Conservation (phyloP, 2,113 vertebrate species). For the Hemicordylus capensis region DNA sequence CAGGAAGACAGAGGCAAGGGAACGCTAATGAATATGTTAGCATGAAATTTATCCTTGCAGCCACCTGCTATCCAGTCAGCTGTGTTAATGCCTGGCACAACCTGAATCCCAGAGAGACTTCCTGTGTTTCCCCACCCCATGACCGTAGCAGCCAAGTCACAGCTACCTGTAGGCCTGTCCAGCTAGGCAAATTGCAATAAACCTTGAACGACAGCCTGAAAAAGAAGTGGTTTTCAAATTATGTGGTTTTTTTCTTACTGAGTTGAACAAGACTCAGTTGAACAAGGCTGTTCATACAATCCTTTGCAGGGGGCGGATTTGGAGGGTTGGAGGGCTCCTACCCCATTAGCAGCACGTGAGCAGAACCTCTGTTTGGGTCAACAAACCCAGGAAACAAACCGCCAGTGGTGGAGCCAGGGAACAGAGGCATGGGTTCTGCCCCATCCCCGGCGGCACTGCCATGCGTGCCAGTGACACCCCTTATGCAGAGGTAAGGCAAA, state of each 20-base stretch:
- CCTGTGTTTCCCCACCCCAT: conserved; percentile 63
- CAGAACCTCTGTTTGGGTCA: too few species aligned
- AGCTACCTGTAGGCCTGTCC: conserved; percentile 69
- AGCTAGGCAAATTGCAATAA: conserved; percentile 70
- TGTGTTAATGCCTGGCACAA: conserved; percentile 69
- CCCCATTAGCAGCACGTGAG: too few species aligned
- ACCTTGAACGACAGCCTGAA: conserved; percentile 49
- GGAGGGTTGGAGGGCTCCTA: too few species aligned
- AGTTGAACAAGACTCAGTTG: conserved; percentile 41
- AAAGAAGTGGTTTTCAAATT: conserved; percentile 49
- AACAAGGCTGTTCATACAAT: too few species aligned
- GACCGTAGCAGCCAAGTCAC: conserved; percentile 63
- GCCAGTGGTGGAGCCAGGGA: too few species aligned
- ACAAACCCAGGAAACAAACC: too few species aligned
- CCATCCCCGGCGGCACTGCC: too few species aligned
- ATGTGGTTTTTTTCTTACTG: conserved; percentile 10
- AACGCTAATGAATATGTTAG: conserved; percentile 69
- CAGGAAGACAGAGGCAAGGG: conserved; percentile 61
- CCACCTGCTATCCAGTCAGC: conserved; percentile 73
- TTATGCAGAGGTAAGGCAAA: too few species aligned
- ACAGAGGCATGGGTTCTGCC: too few species aligned
- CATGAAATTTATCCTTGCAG: conserved; percentile 70
- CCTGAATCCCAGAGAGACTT: conserved; percentile 66
- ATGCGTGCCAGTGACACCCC: too few species aligned
- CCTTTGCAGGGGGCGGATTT: too few species aligned